A percentile compares a stretch with the other conserved stretches of the same genome.
Conservation (phyloP, 2,888 invertebrate species). For the Lottia scabra region DNA sequence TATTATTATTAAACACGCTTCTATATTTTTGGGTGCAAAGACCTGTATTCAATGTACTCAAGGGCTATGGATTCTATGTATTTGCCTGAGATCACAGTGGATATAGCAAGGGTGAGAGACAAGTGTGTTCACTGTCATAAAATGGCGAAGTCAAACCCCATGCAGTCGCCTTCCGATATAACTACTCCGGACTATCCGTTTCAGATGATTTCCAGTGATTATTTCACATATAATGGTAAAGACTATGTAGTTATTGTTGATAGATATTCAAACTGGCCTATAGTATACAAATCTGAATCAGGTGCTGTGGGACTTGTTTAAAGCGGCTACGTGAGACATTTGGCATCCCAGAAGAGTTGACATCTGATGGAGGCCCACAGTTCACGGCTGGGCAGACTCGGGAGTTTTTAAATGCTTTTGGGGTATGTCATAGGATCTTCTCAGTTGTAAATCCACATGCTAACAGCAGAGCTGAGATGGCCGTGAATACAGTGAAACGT, state of each 20-base stretch:
- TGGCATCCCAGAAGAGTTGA: constrained; percentile 34
- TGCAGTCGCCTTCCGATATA: constrained; percentile 26
- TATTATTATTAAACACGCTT: too few relatives aligned
- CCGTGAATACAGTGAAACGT: constrained; percentile 36
- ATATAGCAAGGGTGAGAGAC: constrained; percentile 28
- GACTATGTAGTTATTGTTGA: constrained; percentile 37
- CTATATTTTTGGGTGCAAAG: neutral
- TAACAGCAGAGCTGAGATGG: constrained; percentile 36
- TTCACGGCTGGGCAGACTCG: constrained; percentile 31
- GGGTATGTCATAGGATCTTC: constrained; percentile 29
- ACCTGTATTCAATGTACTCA: constrained; percentile 25
- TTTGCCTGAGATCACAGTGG: constrained; percentile 31
- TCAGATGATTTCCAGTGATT: constrained; percentile 29
- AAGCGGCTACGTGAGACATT: constrained; percentile 29
- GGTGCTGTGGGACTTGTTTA: constrained; percentile 31
- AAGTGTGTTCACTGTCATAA: constrained; percentile 26
- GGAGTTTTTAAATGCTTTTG: constrained; percentile 32
- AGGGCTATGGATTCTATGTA: constrained; percentile 31
- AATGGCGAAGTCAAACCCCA: constrained; percentile 33
- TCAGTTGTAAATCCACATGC: constrained; percentile 37
- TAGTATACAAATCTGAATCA: constrained; percentile 24
- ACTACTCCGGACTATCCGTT: constrained; percentile 32
- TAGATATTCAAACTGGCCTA: constrained; percentile 35
- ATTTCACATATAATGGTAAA: constrained; percentile 26
- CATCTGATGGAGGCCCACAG: constrained; percentile 34